Conservation (phyloP, 1,140 invertebrate genomes). For the Xylocopa sonorina region DNA sequence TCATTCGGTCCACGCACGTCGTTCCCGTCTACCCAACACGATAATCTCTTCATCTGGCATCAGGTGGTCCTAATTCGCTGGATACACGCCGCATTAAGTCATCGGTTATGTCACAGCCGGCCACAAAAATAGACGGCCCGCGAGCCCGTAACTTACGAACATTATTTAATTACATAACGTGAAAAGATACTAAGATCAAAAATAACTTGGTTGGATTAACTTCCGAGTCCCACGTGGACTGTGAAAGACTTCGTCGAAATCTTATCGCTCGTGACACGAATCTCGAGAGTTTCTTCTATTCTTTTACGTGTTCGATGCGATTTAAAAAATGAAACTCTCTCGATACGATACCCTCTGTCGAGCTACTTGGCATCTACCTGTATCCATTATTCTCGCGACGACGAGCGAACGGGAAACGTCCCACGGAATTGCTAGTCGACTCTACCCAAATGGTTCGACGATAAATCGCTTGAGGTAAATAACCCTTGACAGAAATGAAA, state of each 20-base stretch:
- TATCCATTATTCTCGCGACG: no score
- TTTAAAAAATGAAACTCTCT: no score
- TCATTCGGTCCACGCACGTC: conserved; percentile 52
- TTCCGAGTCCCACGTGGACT: neutral
- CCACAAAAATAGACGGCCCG: conserved; percentile 10
- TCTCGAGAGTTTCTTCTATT: no score
- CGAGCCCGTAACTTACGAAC: neutral
- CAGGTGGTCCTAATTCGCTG: conserved; percentile 40
- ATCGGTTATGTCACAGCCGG: conserved; percentile 1
- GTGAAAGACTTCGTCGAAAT: neutral
- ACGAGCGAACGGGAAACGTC: no score
- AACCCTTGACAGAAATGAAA: conserved; percentile 49
- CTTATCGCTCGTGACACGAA: no score
- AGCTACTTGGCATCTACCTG: no score
- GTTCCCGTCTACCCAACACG: conserved; percentile 42
- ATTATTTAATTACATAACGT: conserved; percentile 25
- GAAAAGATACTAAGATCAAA: conserved; percentile 5
- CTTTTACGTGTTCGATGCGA: no score
- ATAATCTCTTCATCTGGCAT: conserved; percentile 61
- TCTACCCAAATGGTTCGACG: conserved; percentile 22
- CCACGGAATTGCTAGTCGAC: neutral
- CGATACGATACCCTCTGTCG: no score
- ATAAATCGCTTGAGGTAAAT: conserved; percentile 59
- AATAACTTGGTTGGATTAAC: conserved; percentile 4
- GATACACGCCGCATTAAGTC: conserved; percentile 21